Conservation (phyloP, 2,888 invertebrate species). For the Camponotus fellah region DNA sequence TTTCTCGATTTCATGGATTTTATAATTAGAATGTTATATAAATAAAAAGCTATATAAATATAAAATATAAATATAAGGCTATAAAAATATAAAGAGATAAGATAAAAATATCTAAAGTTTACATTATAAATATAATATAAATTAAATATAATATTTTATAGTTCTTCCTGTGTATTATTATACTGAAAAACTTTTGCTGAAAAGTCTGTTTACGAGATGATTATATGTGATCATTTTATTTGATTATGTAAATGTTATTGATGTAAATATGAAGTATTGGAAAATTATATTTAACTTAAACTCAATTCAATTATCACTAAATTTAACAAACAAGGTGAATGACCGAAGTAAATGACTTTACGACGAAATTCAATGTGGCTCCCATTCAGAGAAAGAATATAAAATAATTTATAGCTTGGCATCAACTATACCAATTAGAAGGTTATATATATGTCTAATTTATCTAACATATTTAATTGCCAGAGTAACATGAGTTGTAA, state of each 20-base stretch:
- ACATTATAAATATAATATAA: background rate
- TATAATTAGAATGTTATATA: background rate
- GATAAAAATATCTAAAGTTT: no score
- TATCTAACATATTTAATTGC: conserved; percentile 2
- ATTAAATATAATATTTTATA: background rate
- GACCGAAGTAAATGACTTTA: background rate
- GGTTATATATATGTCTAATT: background rate
- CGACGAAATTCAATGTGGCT: conserved; percentile 1
- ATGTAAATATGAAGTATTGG: no score
- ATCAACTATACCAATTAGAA: conserved; percentile 20
- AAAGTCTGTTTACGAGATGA: background rate
- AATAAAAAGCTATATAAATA: background rate
- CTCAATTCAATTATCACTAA: background rate
- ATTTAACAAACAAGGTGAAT: background rate
- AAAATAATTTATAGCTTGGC: conserved; percentile 40
- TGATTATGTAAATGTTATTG: no score
- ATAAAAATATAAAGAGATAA: no score
- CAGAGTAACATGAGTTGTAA: background rate
- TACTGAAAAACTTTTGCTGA: background rate
- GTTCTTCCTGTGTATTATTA: background rate
- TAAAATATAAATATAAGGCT: background rate
- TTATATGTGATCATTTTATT: no score
- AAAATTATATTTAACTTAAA: background rate
- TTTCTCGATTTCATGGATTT: background rate
- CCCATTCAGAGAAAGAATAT: background rate